Percentiles rank a stretch among this genome's conserved stretches.
Conservation (phyloP, 53 echinoderm and acorn worm genomes). For the Henricia sp. region DNA sequence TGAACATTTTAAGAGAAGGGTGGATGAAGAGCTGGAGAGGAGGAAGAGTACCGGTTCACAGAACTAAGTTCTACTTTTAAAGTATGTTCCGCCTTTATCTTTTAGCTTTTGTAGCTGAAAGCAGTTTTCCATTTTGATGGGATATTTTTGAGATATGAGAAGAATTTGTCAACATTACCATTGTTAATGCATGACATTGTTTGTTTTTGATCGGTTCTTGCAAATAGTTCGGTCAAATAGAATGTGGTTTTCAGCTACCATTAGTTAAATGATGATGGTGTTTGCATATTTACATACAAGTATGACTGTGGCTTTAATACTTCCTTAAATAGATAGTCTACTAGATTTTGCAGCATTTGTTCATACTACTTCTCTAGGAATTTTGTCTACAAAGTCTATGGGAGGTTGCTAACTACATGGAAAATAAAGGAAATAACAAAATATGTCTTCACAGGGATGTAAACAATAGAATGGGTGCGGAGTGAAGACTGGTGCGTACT, state of each 20-base stretch:
- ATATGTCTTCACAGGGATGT: too few relatives aligned
- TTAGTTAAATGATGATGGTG: constrained; percentile 9
- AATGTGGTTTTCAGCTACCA: constrained; percentile 34
- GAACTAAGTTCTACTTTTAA: neutral
- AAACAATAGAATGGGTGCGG: too few relatives aligned
- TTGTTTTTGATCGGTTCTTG: constrained; percentile 27
- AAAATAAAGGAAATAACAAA: too few relatives aligned
- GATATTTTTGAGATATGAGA: constrained; percentile 21
- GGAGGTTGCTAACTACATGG: too few relatives aligned
- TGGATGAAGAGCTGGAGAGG: constrained; percentile 57
- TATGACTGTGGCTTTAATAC: constrained; percentile 14
- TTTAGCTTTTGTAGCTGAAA: constrained; percentile 24
- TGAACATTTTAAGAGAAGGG: constrained; percentile 66
- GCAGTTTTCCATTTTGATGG: constrained; percentile 9
- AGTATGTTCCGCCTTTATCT: neutral
- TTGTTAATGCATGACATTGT: constrained; percentile 14
- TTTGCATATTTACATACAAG: constrained; percentile 17
- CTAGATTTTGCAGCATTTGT: too few relatives aligned
- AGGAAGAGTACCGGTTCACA: constrained; percentile 5
- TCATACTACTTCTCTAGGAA: too few relatives aligned
- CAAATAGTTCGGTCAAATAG: constrained; percentile 23
- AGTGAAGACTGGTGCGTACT: too few relatives aligned
- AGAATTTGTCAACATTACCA: constrained; percentile 16
- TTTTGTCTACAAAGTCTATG: too few relatives aligned
- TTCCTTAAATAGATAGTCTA: constrained; percentile 17